Evolutionary conservation across 1,140 invertebrate species (phyloP).

Genomic region (Nasonia longicornis): DNA sequence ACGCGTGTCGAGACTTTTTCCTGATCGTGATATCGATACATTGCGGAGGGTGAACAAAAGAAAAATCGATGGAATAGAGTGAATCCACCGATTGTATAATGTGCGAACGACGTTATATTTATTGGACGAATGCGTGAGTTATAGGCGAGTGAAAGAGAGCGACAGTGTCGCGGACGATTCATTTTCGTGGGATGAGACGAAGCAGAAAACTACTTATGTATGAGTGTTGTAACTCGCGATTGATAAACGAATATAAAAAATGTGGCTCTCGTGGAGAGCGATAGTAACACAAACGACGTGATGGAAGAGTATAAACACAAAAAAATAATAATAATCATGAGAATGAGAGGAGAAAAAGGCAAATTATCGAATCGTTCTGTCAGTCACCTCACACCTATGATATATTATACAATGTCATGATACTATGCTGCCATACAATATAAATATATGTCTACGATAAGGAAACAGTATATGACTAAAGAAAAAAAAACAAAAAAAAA

Average conservation of each 20-base stretch:
- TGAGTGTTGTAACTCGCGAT: conserved; percentile 2
- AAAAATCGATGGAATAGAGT: background rate
- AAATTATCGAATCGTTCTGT: conserved; percentile 59
- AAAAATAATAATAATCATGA: conserved; percentile 51
- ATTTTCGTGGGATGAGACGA: conserved; percentile 18
- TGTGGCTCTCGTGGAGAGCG: conserved; percentile 7
- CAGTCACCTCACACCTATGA: conserved; percentile 60
- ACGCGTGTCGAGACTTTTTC: background rate
- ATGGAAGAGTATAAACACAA: conserved; percentile 44
- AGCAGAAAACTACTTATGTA: conserved; percentile 10
- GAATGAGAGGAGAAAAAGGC: conserved; percentile 46
- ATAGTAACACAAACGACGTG: conserved; percentile 20
- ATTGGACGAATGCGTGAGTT: background rate
- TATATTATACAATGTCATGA: conserved; percentile 66
- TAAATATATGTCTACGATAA: conserved; percentile 70
- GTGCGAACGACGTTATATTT: conserved; percentile 6
- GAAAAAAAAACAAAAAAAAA: conserved; percentile 39
- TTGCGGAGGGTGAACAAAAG: background rate
- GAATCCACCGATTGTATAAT: conserved; percentile 32
- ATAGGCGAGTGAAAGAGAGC: conserved; percentile 1
- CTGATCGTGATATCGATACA: conserved; percentile 26
- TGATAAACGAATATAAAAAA: background rate
- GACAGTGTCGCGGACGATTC: conserved; percentile 28
- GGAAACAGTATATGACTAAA: conserved; percentile 65
- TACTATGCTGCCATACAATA: conserved; percentile 68